Conservation (phyloP, 2,113 vertebrate species). For the Chunga burmeisteri region DNA sequence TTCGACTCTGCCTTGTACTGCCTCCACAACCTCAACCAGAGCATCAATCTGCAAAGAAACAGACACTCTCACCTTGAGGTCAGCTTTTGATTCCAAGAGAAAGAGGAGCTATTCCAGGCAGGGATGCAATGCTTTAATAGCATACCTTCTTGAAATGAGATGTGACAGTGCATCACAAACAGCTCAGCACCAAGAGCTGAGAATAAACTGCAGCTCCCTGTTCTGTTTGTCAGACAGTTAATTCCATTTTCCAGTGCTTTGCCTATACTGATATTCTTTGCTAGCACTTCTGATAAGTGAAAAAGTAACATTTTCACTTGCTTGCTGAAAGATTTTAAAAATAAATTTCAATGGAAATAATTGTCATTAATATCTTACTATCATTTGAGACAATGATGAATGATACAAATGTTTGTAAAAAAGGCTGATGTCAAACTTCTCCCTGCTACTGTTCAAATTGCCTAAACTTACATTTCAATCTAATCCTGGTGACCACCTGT, state of each 20-base stretch:
- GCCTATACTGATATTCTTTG: not conserved
- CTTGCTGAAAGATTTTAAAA: not conserved
- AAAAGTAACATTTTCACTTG: not conserved
- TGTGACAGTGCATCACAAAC: fast-evolving
- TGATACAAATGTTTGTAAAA: not conserved
- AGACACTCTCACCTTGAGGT: not conserved
- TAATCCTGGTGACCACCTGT: not conserved
- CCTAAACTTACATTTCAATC: not conserved
- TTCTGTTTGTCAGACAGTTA: not conserved
- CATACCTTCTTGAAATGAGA: not conserved
- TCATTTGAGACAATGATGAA: not conserved
- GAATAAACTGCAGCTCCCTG: not conserved
- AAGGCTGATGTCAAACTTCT: not conserved
- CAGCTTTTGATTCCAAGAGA: not conserved
- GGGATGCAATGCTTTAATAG: not conserved
- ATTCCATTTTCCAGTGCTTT: not conserved
- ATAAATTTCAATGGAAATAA: not conserved
- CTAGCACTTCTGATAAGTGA: not conserved
- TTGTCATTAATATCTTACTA: not conserved
- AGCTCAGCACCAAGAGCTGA: not conserved
- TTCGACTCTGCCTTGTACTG: conserved; percentile 84
- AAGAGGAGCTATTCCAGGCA: not conserved
- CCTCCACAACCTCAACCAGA: conserved; percentile 86
- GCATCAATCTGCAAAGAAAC: conserved; percentile 85
- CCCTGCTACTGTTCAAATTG: not conserved